Base-by-base conservation (phyloP, 1,140 invertebrate species). In the Platyscapa corneri region DNA sequence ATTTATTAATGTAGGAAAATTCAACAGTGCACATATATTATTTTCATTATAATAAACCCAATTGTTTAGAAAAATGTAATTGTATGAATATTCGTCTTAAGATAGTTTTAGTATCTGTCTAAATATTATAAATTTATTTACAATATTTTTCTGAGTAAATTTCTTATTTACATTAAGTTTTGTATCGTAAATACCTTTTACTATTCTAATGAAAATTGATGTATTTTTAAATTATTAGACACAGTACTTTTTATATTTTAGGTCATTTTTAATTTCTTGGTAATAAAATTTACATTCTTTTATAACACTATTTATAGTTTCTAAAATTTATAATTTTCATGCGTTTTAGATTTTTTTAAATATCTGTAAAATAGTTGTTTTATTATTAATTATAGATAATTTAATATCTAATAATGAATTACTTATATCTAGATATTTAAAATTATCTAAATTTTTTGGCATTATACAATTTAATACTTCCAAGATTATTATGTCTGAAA, bases 221-320 rank as follows among this genome's bases (percentile, higher is more conserved):
- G 14, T 7, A 64, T 37, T 27, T 86, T 88, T 64, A 84, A 72
- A 72, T 64, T 87, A 67, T 82, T 72, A 65, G 83, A 85, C 14
- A 85, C 86, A 88, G 72, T 53, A 83, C 72, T 74, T 88, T 81
- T 67, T 86, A 75, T 12, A 27, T 79, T 60, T 76, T 65, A 30
- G n/a, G n/a, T 77, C 20, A 74, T 64, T n/a, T n/a, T n/a, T n/a
- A n/a, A n/a, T n/a, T 30, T 75, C 65, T 86, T 32, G 32, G 32
- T n/a, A 72, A 34, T 60, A 30, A 18, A 39, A 60, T 75, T 60
- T 53, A 67, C 18, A 72, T 72, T 53, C 37, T 76, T 64, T 80
- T 34, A 85, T 53, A 65, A 83, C 80, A 70, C 75, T 56, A 70
- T 65, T 75, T 72, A 82, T 81, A 86, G 82, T 84, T 65, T 79